Evolutionary conservation across 2,113 vertebrate genomes (phyloP).

Genomic region (Rhabdomys dilectus): DNA sequence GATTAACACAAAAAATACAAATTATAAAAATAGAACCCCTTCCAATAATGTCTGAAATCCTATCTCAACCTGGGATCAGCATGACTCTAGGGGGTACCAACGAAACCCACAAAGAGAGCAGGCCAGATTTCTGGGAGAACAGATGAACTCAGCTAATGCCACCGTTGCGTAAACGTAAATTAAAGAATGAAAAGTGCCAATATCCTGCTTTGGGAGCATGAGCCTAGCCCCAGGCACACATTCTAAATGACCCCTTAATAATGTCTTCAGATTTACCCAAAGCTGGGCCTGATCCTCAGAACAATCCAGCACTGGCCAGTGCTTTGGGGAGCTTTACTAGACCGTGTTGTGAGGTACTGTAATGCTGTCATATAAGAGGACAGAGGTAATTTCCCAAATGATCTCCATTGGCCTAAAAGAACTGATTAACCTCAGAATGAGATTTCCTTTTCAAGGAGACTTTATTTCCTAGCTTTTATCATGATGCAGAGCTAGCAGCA

Average conservation of each 20-base stretch:
- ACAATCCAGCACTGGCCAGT: background rate
- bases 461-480: slow-evolving; percentile 34
- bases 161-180: slow-evolving; percentile 69
- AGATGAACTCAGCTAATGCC: slow-evolving; percentile 74
- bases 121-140: slow-evolving; percentile 64
- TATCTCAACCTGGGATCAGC: slow-evolving; percentile 45
- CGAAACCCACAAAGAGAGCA: slow-evolving; percentile 66
- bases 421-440: slow-evolving; percentile 49
- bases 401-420: slow-evolving; percentile 56
- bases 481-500: background rate
- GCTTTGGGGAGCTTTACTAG: background rate
- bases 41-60: slow-evolving; percentile 59
- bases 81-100: slow-evolving; percentile 43
- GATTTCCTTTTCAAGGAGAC: background rate
- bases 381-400: slow-evolving; percentile 66
- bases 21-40: slow-evolving; percentile 63
- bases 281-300: background rate
- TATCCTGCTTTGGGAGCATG: slow-evolving; percentile 34
- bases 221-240: slow-evolving; percentile 49
- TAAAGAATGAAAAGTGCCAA: slow-evolving; percentile 62
- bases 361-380: slow-evolving; percentile 2
- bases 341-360: background rate
- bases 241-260: slow-evolving; percentile 54
- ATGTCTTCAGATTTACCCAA: slow-evolving; percentile 65
- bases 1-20: slow-evolving; percentile 61